Evolutionary conservation across 2,888 invertebrate species (phyloP), one percentile per base, ranked within the genome.

Genomic region (Napeogenes inachia): DNA sequence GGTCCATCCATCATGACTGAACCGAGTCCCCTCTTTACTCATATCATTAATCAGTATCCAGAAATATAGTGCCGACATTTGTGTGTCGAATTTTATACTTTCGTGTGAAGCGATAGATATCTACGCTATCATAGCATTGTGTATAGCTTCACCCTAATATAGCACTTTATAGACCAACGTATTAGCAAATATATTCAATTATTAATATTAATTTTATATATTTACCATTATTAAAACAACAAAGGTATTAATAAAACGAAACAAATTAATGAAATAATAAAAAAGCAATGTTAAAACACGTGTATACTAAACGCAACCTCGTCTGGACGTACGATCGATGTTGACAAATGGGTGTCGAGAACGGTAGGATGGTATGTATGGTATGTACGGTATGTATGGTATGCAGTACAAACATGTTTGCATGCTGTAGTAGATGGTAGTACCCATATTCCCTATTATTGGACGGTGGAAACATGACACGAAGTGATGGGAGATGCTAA

Each of bases 1-100:
- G 75, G 71, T 74, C 76, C 75, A 89, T 90, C 85, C 80, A 89
- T 90, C 90, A 89, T 77, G 73, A 71, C 71, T 75, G 75, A 71
- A 80, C 76, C 80, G 75, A 77, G 83, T 82, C 85, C 82, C 84
- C 82, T 81, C 78, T 78, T 73, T 81, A 84, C 82, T 82, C 78
- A 82, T 72, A 75, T 86, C 89, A 89, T 90, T 89, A 89, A 89
- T 90, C 89, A 89, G 84, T 78, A 87, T 89, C 87, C 89, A 88
- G 83, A 86, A 87, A 88, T 84, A 84, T 84, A 81, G 72, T 76
- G 75, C 79, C 80, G 84, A 84, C 84, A 87, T 79, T 85, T 83
- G 84, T 84, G 64, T 64, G 66, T 66, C 66, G 66, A 66, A 66
- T 66, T 66, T 66, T 60, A 57, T 60, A 56, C 46, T 61, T 66